These are phyloP conservation scores for Odontomyia ornata DNA, from an alignment of 2,888 invertebrate species.

Conservation along the genomic window DNA sequence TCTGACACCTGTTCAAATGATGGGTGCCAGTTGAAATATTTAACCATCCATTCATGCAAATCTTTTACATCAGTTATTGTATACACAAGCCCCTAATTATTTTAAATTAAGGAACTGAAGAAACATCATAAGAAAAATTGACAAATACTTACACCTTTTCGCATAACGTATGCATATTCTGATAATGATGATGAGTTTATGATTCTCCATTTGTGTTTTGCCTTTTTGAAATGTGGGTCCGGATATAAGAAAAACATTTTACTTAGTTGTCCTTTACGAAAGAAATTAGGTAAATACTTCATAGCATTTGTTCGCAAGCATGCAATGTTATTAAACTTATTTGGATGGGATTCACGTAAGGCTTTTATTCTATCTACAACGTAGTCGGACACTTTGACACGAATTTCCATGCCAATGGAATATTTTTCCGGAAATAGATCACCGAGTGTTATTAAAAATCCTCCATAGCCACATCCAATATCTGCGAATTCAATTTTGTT, in stretches of 20 bases:
- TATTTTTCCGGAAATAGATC: constrained; percentile 88
- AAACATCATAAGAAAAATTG: not conserved
- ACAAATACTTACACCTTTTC: constrained; percentile 74
- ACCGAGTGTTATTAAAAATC: constrained; percentile 88
- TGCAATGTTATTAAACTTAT: constrained; percentile 89
- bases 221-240: constrained; percentile 98
- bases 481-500: constrained; percentile 88
- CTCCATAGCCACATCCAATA: constrained; percentile 98
- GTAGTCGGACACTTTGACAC: constrained; percentile 98
- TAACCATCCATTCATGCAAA: constrained; percentile 96
- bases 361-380: constrained; percentile 95
- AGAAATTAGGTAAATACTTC: constrained; percentile 99
- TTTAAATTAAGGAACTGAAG: constrained; percentile 53
- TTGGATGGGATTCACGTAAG: constrained; percentile 77
- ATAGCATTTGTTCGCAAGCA: constrained; percentile 97
- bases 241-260: constrained; percentile 99
- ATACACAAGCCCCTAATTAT: constrained; percentile 93
- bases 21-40: constrained; percentile 90
- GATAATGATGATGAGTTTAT: constrained; percentile 91
- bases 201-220: constrained; percentile 99
- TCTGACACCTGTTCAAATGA: constrained; percentile 80
- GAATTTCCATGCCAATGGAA: constrained; percentile 95
- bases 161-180: constrained; percentile 95
- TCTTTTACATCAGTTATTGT: constrained; percentile 98
- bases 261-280: constrained; percentile 90